Evolutionary conservation across 37 sponge, comb jelly and placozoan genomes (phyloP), one percentile per base, ranked within the genome.

Genomic region (Amphimedon queenslandica): DNA sequence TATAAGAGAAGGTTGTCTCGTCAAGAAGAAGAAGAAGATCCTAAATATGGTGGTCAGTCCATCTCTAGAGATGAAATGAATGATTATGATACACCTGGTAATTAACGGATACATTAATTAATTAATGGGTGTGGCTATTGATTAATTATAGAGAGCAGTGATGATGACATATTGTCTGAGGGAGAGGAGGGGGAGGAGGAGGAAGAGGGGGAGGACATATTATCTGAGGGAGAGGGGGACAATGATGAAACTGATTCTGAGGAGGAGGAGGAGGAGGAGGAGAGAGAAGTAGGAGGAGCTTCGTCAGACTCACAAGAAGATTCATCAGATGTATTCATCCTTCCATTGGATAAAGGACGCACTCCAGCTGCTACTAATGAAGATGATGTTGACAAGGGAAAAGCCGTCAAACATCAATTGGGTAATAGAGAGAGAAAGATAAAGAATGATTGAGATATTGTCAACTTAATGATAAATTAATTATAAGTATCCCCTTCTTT

Each of bases 381-480:
- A 47, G 86, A 80, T 30, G 86, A 90, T 27, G 42, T 90, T 51
- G 86, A 84, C 55, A 84, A 85, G 66, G 90, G 90, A 61, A 61
- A 84, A 57, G 90, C 90, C 8, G 85, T 42, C 4, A 90, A 70
- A 47, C 43, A 72, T 24, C 90, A 90, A 36, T 51, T 85, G 0
- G 31, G 90, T n/a, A n/a, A n/a, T n/a, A n/a, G n/a, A n/a, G n/a
- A n/a, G n/a, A n/a, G n/a, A 64, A 28, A 28, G 25, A 21, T 25
- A 13, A 21, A 64, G n/a, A 64, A 21, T 25, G 18, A n/a, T 16
- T 25, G 66, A 21, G 18, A 21, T 16, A 64, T 18, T n/a, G n/a
- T n/a, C n/a, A n/a, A n/a, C n/a, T n/a, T n/a, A n/a, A n/a, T n/a
- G n/a, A n/a, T n/a, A n/a, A n/a, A n/a, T n/a, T n/a, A n/a, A n/a